A percentile compares a stretch with the other conserved stretches of the same genome.
phyloP scores from a whole-genome alignment of 2,888 invertebrate genomes.

The Parnassius orleans region DNA sequence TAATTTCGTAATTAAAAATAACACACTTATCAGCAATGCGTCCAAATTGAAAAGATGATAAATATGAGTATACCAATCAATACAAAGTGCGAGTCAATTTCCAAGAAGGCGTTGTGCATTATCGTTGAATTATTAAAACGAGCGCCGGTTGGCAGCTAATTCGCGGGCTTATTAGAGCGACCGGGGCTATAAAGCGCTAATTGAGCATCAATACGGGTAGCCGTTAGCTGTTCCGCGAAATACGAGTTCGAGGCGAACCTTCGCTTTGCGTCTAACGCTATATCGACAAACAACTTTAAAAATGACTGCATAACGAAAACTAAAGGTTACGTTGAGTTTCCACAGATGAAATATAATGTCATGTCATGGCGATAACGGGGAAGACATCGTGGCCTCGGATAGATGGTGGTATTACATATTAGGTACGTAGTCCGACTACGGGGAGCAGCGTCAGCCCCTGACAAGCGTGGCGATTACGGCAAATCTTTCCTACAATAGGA shows the following conservation, averaged over 20 bases:
- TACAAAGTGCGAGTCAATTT: slow-evolving; percentile 9
- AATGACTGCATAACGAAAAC: too few relatives aligned
- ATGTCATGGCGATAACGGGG: too few relatives aligned
- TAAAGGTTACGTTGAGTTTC: too few relatives aligned
- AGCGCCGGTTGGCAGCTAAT: slow-evolving; percentile 24
- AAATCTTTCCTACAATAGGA: too few relatives aligned
- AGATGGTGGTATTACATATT: too few relatives aligned
- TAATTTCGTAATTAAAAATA: background rate
- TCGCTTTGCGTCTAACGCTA: slow-evolving; percentile 22
- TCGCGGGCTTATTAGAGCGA: slow-evolving; percentile 29
- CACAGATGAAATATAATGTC: too few relatives aligned
- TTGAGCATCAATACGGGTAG: slow-evolving; percentile 39
- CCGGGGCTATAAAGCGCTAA: slow-evolving; percentile 42
- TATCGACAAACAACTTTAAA: background rate
- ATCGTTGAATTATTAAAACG: slow-evolving; percentile 16
- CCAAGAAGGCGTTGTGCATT: slow-evolving; percentile 14
- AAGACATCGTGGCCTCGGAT: too few relatives aligned
- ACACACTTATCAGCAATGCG: background rate
- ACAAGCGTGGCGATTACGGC: too few relatives aligned
- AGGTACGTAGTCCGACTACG: too few relatives aligned
- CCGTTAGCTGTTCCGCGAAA: slow-evolving; percentile 37
- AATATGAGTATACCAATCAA: slow-evolving; percentile 9
- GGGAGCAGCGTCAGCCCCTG: too few relatives aligned
- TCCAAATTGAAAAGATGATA: background rate
- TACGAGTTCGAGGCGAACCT: slow-evolving; percentile 33